phyloP scores from a whole-genome alignment of 2,797 vertebrate genomes.

The Nothura maculosa region DNA sequence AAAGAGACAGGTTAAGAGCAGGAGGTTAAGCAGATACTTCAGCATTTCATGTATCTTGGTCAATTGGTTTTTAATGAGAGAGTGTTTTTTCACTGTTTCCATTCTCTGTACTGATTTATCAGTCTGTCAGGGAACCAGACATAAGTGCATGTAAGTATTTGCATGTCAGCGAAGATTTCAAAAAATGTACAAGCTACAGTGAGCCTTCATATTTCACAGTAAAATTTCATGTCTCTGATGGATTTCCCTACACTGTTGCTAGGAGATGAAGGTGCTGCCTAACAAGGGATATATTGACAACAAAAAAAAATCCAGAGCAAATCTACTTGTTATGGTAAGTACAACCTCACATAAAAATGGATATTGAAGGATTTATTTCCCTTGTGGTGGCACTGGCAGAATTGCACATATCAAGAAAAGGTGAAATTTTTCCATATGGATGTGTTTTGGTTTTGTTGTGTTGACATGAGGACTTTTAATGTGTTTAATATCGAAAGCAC shows the following conservation, averaged over 20 bases:
- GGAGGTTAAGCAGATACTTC: neutral
- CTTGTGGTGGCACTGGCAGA: neutral
- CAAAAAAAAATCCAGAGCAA: slow-evolving; percentile 50
- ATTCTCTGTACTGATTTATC: neutral
- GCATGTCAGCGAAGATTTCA: slow-evolving; percentile 63
- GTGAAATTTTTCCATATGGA: neutral
- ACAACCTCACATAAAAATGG: slow-evolving; percentile 35
- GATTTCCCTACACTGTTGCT: slow-evolving; percentile 82
- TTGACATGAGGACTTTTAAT: slow-evolving; percentile 22
- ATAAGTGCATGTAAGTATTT: neutral
- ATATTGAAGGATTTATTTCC: slow-evolving; percentile 60
- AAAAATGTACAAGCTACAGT: slow-evolving; percentile 45
- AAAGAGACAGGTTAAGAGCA: neutral
- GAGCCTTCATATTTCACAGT: slow-evolving; percentile 59
- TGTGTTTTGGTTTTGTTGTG: neutral
- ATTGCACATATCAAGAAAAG: neutral
- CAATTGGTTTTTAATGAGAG: neutral
- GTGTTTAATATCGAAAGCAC: accelerated
- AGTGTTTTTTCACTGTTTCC: neutral
- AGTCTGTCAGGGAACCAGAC: neutral
- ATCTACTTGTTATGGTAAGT: slow-evolving; percentile 67
- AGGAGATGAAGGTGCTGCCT: slow-evolving; percentile 80
- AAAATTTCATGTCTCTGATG: slow-evolving; percentile 79
- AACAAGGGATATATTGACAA: slow-evolving; percentile 71
- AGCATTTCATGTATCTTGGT: neutral